Conservation (phyloP, 2,888 invertebrate genomes). For the Ormyrus thymus region DNA sequence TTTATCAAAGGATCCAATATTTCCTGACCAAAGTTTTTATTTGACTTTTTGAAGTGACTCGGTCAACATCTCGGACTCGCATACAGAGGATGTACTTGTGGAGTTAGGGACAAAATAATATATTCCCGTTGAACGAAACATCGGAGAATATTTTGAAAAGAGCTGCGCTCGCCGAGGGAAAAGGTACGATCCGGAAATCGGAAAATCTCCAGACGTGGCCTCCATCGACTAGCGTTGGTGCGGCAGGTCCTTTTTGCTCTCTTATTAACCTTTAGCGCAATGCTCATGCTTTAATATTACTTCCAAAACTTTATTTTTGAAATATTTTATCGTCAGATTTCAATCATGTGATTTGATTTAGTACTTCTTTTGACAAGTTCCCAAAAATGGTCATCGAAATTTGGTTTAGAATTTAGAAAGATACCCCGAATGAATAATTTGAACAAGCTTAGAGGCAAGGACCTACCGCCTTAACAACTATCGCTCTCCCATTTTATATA, state of each 20-base stretch:
- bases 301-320: background rate
- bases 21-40: slow-evolving; percentile 13
- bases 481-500: slow-evolving; percentile 71
- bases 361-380: slow-evolving; percentile 27
- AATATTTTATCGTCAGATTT: background rate
- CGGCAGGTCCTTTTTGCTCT: slow-evolving; percentile 61
- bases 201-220: slow-evolving; percentile 46
- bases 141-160: slow-evolving; percentile 73
- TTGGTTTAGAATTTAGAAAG: no score
- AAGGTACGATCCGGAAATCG: slow-evolving; percentile 41
- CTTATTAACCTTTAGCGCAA: background rate
- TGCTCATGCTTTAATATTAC: background rate
- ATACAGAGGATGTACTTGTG: slow-evolving; percentile 65
- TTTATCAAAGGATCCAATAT: background rate
- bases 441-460: slow-evolving; percentile 45
- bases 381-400: no score
- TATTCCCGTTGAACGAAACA: slow-evolving; percentile 68
- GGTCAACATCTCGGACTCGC: slow-evolving; percentile 70
- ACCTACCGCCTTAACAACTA: slow-evolving; percentile 72
- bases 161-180: slow-evolving; percentile 65
- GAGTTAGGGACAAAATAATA: slow-evolving; percentile 66
- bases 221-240: slow-evolving; percentile 62
- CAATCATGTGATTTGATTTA: background rate
- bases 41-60: slow-evolving; percentile 52
- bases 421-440: background rate